A percentile compares a stretch with the other conserved stretches of the same genome.
Evolutionary conservation across 2,888 invertebrate species (phyloP).

Genomic region (Xanthostigma xanthostigma): DNA sequence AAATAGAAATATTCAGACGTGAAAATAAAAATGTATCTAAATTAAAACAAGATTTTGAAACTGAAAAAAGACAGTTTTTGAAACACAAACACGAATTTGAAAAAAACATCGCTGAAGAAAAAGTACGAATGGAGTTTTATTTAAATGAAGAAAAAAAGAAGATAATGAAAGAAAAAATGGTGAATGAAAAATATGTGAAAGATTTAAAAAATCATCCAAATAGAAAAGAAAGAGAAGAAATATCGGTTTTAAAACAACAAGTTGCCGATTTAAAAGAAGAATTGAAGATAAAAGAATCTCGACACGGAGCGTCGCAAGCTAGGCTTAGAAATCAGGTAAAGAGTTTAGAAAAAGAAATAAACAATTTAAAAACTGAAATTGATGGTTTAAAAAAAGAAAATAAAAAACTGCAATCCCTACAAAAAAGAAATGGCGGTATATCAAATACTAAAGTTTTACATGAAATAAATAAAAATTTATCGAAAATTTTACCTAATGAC

Average conservation of each 20-base stretch:
- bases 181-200: conserved; percentile 38
- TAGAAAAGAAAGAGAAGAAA: conserved; percentile 56
- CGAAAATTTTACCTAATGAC: conserved; percentile 24
- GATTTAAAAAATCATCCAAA: conserved; percentile 49
- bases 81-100: conserved; percentile 33
- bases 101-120: conserved; percentile 47
- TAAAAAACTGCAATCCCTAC: conserved; percentile 42
- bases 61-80: conserved; percentile 36
- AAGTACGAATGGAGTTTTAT: conserved; percentile 42
- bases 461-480: conserved; percentile 53
- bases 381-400: conserved; percentile 54
- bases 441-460: conserved; percentile 61
- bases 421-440: conserved; percentile 37
- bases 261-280: conserved; percentile 49
- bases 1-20: conserved; percentile 37
- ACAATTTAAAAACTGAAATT: conserved; percentile 44
- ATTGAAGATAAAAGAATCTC: conserved; percentile 54
- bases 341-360: conserved; percentile 53
- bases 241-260: conserved; percentile 46
- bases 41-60: conserved; percentile 26
- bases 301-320: conserved; percentile 54
- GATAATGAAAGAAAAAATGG: conserved; percentile 42
- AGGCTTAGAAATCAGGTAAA: conserved; percentile 60
- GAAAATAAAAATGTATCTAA: conserved; percentile 33
- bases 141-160: conserved; percentile 45